Evolutionary conservation across 2,888 invertebrate species (phyloP).

Genomic region (Lasioglossum leucozonium): DNA sequence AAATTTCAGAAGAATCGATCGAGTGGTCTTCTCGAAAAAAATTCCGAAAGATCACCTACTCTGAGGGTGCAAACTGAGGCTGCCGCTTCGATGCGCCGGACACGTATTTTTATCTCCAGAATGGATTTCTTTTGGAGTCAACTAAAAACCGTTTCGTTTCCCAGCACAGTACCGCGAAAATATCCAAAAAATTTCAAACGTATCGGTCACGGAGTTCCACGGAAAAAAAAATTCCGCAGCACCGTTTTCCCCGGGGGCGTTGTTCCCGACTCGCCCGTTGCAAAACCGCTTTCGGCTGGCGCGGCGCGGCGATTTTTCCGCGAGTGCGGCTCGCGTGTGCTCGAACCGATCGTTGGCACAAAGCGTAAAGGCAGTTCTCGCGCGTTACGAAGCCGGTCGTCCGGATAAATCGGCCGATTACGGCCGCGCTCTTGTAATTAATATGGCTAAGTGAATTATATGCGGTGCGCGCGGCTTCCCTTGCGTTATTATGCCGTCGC

Average conservation of each 20-base stretch:
- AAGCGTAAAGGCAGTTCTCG: neutral
- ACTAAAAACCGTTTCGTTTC: neutral
- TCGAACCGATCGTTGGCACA: neutral
- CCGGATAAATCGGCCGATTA: neutral
- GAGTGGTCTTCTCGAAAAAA: neutral
- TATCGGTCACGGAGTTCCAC: accelerated
- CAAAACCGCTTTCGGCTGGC: too few species aligned
- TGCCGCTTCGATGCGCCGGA: neutral
- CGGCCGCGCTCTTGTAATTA: neutral
- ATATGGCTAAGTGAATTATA: neutral
- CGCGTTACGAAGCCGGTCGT: too few species aligned
- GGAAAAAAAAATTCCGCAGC: neutral
- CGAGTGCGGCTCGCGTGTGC: neutral
- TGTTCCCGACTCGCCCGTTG: neutral
- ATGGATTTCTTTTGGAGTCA: neutral
- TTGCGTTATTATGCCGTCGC: neutral
- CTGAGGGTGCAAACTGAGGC: neutral
- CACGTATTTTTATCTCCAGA: neutral
- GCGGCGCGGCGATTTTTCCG: neutral
- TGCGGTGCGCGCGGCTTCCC: neutral
- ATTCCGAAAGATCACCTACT: neutral
- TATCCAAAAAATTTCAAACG: neutral
- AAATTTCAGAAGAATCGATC: neutral
- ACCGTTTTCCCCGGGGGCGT: neutral
- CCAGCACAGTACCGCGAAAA: accelerated